Base-by-base conservation (phyloP, 2,113 vertebrate species). In the Uria lomvia region DNA sequence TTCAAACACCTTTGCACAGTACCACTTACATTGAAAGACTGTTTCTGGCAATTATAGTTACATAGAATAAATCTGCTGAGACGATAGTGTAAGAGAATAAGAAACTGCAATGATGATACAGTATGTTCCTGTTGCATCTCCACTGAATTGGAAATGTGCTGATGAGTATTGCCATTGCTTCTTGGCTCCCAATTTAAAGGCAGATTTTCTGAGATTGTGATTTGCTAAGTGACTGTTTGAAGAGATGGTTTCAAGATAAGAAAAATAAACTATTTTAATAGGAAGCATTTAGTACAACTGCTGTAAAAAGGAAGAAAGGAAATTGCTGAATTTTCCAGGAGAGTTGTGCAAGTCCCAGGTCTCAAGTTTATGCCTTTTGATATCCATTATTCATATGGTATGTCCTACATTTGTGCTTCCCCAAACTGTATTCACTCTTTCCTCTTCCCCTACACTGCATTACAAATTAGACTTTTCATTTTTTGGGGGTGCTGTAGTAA, bases 141-240 rank as follows among this genome's bases (percentile, higher is more conserved):
- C n/a, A 40, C 18, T 36, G 43, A 63, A 66, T 8, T 6, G n/a
- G 60, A 77, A 90, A 36, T 0, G 0, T 36, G 60, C 23, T 2
- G 5, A 5, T 26, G 20, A 67, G 26, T 13, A 18, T 38, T 80
- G 9, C 22, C 65, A 21, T 52, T 43, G 34, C 29, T 67, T 68
- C 19, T 82, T 88, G 43, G n/a, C 22, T 93, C 30, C 15, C 4
- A 49, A 1, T 1, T 62, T 52, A 40, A 24, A 62, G 49, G 15
- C 3, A 32, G 43, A 29, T 45, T 62, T 90, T 88, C 15, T 12
- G 20, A 56, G 21, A 23, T 2, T 65, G 45, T 88, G 56, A 21
- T 56, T 76, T 92, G 27, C 16, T 10, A 73, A 71, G 29, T 4
- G 20, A 11, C 38, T 62, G 12, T 50, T 80, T 62, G 65, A 94